Conservation (phyloP, 1,140 invertebrate species). For the Drosophila varians region DNA sequence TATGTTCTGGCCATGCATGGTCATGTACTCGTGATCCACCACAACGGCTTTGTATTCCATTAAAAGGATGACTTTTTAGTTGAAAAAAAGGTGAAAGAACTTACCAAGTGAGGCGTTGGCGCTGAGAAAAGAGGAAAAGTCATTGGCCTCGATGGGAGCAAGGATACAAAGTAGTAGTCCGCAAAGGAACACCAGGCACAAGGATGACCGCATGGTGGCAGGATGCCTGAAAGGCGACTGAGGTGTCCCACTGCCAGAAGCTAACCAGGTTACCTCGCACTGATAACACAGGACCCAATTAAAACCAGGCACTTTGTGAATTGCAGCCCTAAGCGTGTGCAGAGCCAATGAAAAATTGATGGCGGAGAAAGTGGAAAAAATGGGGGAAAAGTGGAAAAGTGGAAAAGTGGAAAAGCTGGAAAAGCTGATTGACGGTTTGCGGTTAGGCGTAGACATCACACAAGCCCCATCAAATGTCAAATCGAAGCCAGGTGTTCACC, state of each 20-base stretch:
- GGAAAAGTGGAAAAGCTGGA: not conserved
- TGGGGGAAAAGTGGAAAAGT: conserved; percentile 13
- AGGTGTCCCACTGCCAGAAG: conserved; percentile 23
- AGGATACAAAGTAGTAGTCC: conserved; percentile 22
- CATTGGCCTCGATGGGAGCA: conserved; percentile 80
- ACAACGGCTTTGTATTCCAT: conserved; percentile 85
- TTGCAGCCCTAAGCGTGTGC: conserved; percentile 22
- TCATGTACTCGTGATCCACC: conserved; percentile 86
- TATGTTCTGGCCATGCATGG: conserved; percentile 85
- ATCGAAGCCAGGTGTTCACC: conserved; percentile 61
- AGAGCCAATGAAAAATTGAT: conserved; percentile 62
- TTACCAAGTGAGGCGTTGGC: conserved; percentile 89
- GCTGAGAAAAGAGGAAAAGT: conserved; percentile 88
- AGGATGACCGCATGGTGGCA: conserved; percentile 51
- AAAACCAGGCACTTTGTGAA: conserved; percentile 25
- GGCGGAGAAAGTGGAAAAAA: conserved; percentile 31
- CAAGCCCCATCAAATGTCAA: conserved; percentile 38
- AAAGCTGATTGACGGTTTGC: conserved; percentile 75
- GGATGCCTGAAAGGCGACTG: conserved; percentile 42
- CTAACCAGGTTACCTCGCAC: conserved; percentile 27
- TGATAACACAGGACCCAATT: conserved; percentile 60
- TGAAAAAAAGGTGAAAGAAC: conserved; percentile 4
- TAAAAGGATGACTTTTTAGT: not conserved
- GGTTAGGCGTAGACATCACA: conserved; percentile 57
- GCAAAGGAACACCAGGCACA: conserved; percentile 15